Evolutionary conservation across 1,140 invertebrate genomes (phyloP), one percentile per base, ranked within the genome.

Genomic region (Drosophila athabasca): DNA sequence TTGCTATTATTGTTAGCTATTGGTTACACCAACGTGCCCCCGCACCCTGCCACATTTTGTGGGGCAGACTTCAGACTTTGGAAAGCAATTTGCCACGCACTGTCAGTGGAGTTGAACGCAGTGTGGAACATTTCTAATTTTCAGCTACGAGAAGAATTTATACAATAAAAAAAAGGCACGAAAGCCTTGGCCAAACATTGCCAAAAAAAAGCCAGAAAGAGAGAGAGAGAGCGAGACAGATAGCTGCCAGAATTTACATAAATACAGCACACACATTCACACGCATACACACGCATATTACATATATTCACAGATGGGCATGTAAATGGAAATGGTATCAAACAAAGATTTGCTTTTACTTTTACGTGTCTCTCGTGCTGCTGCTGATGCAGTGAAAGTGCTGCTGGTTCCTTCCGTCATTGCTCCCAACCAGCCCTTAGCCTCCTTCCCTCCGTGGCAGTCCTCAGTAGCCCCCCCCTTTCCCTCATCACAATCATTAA

Each of bases 21-120:
- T 67, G 79, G 70, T 68, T 79, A 51, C 61, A 57, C 51, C 58
- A 64, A 68, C 45, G 62, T 46, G 58, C 2, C 11, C 35, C 31
- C 35, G 3, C 35, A 50, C 53, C 35, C 53, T 72, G 62, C 54
- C 31, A 50, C 24, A 51, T 26, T 9, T 46, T 46, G 22, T 43
- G n/a, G 55, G 74, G 55, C 66, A 87, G 83, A 71, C 71, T 83
- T 66, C 48, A 84, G 80, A 84, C 84, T 88, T 88, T 81, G 83
- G 72, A 88, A 88, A 88, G 83, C 83, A 88, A 88, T 88, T 88
- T 88, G 83, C 83, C 83, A 88, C 83, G 83, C 83, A 88, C 83
- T 88, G 83, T 70, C 83, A 88, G 83, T 88, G 83, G 88, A 88
- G 83, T 88, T 83, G 83, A 88, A 87, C 83, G 83, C 83, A 77